Evolutionary conservation across 2,113 vertebrate species (phyloP), one percentile per base, ranked within the genome.

Genomic region (Xiphophorus couchianus): DNA sequence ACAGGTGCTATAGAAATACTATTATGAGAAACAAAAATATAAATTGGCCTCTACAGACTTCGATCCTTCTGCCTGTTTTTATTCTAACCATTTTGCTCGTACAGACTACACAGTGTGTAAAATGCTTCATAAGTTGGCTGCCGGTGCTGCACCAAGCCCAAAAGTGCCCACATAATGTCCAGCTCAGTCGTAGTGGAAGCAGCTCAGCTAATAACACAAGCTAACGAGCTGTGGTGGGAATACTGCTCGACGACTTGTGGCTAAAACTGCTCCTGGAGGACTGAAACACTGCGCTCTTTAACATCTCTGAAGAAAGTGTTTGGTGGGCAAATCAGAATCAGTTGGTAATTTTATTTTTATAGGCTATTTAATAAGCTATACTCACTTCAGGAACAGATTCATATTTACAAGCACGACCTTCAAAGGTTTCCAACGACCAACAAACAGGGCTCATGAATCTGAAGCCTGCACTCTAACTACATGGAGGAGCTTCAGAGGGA

Each of bases 211-310:
- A 86, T 74, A 78, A 84, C 27, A 29, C 75, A 1, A 64, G 61
- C 89, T 91, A 91, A 93, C 89, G 66, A 90, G 89, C 88, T 84
- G 85, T 79, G 73, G 62, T 31, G 92, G 89, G 88, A 91, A 83
- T 89, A 86, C 22, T 73, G 76, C 51, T 14, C 1, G 61, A 88
- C 71, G 80, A 86, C 64, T 75, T 65, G 76, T 65, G 76, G 73
- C 67, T 74, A 31, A 78, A 91, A 88, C 61, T 67, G 82, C 77
- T 87, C 89, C 88, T 76, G 60, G 15, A 85, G 86, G 90, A 87
- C 69, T 33, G 62, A 76, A 79, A 76, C 19, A 37, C 66, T 66
- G 74, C 66, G 13, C 70, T 60, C 28, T 27, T 73, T 61, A 51
- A 74, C 71, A 74, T 81, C 82, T 60, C 69, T 37, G 51, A 66